Evolutionary conservation across 2,888 invertebrate genomes (phyloP).

Genomic region (Homarus gammarus): DNA sequence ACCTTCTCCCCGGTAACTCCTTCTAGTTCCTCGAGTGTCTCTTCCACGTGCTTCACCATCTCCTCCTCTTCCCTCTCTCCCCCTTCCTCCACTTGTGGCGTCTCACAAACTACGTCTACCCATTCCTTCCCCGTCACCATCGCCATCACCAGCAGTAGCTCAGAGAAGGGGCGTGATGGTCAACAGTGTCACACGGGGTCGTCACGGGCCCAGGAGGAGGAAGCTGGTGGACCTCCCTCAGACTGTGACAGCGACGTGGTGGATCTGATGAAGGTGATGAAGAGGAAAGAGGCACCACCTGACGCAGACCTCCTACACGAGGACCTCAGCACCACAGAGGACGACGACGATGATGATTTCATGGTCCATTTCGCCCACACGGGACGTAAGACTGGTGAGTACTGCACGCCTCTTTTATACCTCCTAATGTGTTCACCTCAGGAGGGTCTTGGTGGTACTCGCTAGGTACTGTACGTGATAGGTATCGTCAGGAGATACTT

Average conservation of each 20-base stretch:
- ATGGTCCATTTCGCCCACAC: conserved; percentile 48
- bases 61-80: neutral
- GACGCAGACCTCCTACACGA: neutral
- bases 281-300: neutral
- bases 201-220: neutral
- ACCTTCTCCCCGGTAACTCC: neutral
- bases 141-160: neutral
- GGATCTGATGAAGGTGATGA: conserved; percentile 48
- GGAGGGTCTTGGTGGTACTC: no score
- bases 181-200: no score
- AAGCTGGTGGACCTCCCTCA: neutral
- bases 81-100: neutral
- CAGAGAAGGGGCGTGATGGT: neutral
- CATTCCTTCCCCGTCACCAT: neutral
- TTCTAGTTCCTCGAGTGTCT: neutral
- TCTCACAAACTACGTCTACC: neutral
- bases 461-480: no score
- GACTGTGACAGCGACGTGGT: conserved; percentile 48
- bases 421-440: no score
- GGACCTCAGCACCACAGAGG: conserved; percentile 6
- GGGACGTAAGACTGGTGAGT: conserved; percentile 48
- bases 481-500: no score
- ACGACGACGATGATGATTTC: conserved; percentile 37
- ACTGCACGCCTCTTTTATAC: no score
- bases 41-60: neutral